These are phyloP conservation scores for Slavum lentiscoides DNA, from an alignment of 2,888 invertebrate genomes.

Conservation along the genomic window DNA sequence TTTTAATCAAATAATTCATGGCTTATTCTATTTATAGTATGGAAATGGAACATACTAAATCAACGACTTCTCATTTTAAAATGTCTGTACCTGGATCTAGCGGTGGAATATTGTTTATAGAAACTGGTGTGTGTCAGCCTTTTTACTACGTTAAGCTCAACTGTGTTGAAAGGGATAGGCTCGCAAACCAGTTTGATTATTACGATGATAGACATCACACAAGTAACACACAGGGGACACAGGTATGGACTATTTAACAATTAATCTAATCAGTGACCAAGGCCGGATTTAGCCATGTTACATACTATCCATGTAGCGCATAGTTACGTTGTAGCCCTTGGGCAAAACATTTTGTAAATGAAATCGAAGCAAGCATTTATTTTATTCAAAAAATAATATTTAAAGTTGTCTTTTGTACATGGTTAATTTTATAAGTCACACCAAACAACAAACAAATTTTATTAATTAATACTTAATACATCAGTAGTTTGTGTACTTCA, in stretches of 20 bases:
- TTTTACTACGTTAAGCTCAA: slow-evolving; percentile 72
- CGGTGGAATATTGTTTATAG: slow-evolving; percentile 72
- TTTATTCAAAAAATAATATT: no score
- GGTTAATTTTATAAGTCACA: no score
- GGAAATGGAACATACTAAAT: not conserved
- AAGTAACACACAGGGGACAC: not conserved
- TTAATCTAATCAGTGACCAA: not conserved
- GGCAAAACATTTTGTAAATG: no score
- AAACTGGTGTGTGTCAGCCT: slow-evolving; percentile 70
- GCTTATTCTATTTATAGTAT: not conserved
- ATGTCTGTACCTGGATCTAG: slow-evolving; percentile 59
- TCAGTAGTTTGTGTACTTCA: no score
- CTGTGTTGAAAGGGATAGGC: slow-evolving; percentile 68
- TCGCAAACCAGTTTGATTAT: slow-evolving; percentile 63
- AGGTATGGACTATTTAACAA: not conserved
- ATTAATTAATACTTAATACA: no score
- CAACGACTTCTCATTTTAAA: slow-evolving; percentile 14
- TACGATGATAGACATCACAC: slow-evolving; percentile 6
- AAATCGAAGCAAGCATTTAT: no score
- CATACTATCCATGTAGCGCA: no score
- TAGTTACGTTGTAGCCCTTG: no score
- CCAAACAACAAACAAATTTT: not conserved
- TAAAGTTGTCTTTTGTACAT: not conserved
- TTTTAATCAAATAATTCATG: no score
- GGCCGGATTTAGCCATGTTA: no score